phyloP scores from a whole-genome alignment of 2,797 vertebrate species.

The Pipistrellus pipistrellus region DNA sequence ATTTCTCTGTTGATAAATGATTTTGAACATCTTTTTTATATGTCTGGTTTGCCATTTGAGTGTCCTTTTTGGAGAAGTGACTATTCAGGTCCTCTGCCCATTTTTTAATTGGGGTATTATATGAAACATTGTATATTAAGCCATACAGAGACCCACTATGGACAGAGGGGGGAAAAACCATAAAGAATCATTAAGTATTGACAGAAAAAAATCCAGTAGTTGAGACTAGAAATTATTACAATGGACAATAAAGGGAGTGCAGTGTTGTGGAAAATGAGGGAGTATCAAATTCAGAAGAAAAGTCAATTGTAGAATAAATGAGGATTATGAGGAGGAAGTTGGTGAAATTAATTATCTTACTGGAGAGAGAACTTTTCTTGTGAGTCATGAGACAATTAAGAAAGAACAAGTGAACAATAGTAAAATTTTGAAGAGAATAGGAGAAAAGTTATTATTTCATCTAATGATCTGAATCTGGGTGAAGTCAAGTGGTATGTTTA shows the following conservation, averaged over 20 bases:
- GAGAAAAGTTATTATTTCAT: neutral
- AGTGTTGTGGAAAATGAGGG: neutral
- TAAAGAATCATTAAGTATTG: neutral
- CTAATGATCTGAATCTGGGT: neutral
- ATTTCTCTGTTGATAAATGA: neutral
- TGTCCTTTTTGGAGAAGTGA: neutral
- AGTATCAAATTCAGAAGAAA: conserved; percentile 46
- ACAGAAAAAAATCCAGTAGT: neutral
- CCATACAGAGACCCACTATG: neutral
- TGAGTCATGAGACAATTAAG: conserved; percentile 11
- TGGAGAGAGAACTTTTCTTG: neutral
- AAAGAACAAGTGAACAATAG: neutral
- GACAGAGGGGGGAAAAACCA: neutral
- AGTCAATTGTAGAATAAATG: conserved; percentile 5
- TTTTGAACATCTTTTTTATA: neutral
- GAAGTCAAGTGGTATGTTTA: neutral
- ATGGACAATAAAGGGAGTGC: neutral
- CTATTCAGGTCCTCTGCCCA: neutral
- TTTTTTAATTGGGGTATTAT: neutral
- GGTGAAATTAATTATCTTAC: conserved; percentile 1
- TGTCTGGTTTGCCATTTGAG: neutral
- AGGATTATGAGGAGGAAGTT: neutral
- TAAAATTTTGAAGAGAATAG: neutral
- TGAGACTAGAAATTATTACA: neutral
- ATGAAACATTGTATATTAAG: neutral